Conservation (phyloP, 2,797 vertebrate genomes). For the Fundulus diaphanus region DNA sequence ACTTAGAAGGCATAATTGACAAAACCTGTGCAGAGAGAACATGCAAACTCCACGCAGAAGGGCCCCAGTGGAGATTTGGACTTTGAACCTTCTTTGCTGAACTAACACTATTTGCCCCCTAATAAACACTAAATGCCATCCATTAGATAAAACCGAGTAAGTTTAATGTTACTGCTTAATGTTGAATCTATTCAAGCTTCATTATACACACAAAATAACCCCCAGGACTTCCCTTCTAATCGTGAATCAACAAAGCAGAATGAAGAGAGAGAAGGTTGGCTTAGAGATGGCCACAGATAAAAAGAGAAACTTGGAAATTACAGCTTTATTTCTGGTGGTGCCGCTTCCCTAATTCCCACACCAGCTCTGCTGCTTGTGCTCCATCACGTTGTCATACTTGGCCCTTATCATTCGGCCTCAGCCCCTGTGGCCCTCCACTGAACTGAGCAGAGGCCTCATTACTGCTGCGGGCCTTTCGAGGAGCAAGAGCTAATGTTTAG, state of each 20-base stretch:
- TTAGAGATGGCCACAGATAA: constrained; percentile 29
- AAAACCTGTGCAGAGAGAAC: too few species aligned
- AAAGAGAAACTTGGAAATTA: constrained; percentile 35
- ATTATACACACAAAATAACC: neutral
- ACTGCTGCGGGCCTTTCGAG: constrained; percentile 39
- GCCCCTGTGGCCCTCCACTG: constrained; percentile 58
- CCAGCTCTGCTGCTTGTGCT: constrained; percentile 33
- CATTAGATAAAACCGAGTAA: too few species aligned
- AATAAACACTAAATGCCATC: too few species aligned
- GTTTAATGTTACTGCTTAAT: neutral
- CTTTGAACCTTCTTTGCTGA: too few species aligned
- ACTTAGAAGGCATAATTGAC: too few species aligned
- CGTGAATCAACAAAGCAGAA: neutral
- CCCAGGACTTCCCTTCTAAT: neutral
- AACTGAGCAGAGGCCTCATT: constrained; percentile 55
- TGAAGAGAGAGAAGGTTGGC: constrained; percentile 4
- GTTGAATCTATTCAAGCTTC: neutral
- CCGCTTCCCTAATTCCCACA: constrained; percentile 47
- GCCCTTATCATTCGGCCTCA: constrained; percentile 53
- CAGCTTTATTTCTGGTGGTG: constrained; percentile 35
- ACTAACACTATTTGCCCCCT: too few species aligned
- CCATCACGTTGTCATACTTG: constrained; percentile 55
- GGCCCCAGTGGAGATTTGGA: too few species aligned
- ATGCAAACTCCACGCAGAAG: too few species aligned
- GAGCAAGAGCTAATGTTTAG: constrained; percentile 55